These are phyloP conservation scores for Gymnocheta viridis DNA, from an alignment of 2,888 invertebrate species.

Conservation along the genomic window DNA sequence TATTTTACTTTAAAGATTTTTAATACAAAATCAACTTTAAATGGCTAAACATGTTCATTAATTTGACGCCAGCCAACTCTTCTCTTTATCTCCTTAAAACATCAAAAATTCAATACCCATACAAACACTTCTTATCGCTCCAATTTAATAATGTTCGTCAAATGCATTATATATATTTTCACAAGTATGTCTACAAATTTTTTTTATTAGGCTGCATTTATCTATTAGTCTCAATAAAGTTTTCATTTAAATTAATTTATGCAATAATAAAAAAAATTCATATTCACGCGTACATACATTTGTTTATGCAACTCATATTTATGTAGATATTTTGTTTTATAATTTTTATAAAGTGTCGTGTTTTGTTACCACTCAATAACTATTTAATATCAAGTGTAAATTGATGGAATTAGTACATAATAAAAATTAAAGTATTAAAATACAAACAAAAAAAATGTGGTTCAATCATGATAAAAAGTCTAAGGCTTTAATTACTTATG, in stretches of 20 bases:
- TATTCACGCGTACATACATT: background rate
- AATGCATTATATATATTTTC: conserved; percentile 27
- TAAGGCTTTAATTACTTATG: conserved; percentile 38
- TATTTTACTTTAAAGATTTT: background rate
- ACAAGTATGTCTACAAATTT: conserved; percentile 5
- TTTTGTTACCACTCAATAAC: conserved; percentile 57
- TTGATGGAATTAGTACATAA: conserved; percentile 57
- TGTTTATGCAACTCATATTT: background rate
- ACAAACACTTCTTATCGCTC: conserved; percentile 35
- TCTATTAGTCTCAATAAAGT: background rate
- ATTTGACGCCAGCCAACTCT: conserved; percentile 4
- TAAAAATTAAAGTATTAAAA: conserved; percentile 47
- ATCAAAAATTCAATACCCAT: conserved; percentile 37
- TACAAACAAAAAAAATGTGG: conserved; percentile 17
- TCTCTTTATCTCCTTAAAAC: conserved; percentile 26
- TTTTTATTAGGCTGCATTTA: conserved; percentile 22
- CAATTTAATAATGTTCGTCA: conserved; percentile 46
- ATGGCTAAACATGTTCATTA: conserved; percentile 34
- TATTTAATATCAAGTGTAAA: conserved; percentile 46
- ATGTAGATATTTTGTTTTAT: background rate
- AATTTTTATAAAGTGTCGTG: conserved; percentile 23
- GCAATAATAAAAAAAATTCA: conserved; percentile 22
- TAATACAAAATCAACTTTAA: conserved; percentile 22
- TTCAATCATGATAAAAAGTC: conserved; percentile 48
- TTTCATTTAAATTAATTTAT: conserved; percentile 45